These are phyloP conservation scores for Mongoloraphidia duomilia DNA, from an alignment of 2,888 invertebrate genomes.

Conservation along the genomic window DNA sequence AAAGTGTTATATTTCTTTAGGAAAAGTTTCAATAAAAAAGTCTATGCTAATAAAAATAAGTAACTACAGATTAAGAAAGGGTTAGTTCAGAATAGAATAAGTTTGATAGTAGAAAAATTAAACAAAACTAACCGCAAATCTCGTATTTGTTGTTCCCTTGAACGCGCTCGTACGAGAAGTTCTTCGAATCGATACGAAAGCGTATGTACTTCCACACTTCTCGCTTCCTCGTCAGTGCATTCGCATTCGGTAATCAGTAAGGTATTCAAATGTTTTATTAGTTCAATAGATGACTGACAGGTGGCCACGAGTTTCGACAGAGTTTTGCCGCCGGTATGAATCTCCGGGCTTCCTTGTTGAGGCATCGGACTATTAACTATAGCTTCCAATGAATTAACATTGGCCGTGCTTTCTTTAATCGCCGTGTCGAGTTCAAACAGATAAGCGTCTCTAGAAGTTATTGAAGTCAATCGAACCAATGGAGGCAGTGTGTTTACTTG, in stretches of 20 bases:
- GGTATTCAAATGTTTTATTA: constrained; percentile 65
- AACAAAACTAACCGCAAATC: constrained; percentile 50
- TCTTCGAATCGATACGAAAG: constrained; percentile 53
- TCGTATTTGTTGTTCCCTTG: constrained; percentile 59
- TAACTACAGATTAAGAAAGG: too few relatives aligned
- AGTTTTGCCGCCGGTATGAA: constrained; percentile 49
- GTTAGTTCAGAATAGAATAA: too few relatives aligned
- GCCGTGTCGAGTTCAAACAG: constrained; percentile 60
- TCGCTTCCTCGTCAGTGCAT: constrained; percentile 49
- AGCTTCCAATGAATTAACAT: constrained; percentile 51
- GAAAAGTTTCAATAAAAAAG: too few relatives aligned
- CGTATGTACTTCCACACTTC: constrained; percentile 46
- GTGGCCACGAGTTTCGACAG: constrained; percentile 63
- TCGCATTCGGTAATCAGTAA: constrained; percentile 60
- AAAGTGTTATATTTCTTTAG: too few relatives aligned
- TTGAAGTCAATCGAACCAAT: constrained; percentile 46
- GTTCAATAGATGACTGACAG: constrained; percentile 66
- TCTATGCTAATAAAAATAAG: too few relatives aligned
- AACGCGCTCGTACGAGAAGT: constrained; percentile 54
- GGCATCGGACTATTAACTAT: constrained; percentile 45
- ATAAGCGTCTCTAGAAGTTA: constrained; percentile 73
- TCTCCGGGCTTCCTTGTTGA: constrained; percentile 34
- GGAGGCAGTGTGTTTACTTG: constrained; percentile 68
- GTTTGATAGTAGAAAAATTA: too few relatives aligned
- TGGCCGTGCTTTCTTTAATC: constrained; percentile 51